phyloP scores from a whole-genome alignment of 2,888 invertebrate genomes.

The Odiellus spinosus region DNA sequence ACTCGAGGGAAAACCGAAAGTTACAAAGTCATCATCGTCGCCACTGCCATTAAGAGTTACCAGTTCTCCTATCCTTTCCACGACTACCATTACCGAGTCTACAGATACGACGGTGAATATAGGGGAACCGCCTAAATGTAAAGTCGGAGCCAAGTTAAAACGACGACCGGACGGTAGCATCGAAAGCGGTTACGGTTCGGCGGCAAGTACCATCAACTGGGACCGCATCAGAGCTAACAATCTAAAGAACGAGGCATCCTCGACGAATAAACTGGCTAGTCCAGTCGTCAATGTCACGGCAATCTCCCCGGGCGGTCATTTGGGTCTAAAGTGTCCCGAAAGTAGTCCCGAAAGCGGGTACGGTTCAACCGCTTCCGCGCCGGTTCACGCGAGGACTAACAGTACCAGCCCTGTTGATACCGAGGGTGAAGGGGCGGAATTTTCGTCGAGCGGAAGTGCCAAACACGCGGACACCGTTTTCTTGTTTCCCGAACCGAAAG shows the following conservation, averaged over 20 bases:
- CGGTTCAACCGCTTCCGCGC: conserved; percentile 15
- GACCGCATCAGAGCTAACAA: conserved; percentile 4
- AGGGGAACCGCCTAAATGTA: conserved; percentile 3
- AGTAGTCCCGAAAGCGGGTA: conserved; percentile 17
- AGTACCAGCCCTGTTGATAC: conserved; percentile 8
- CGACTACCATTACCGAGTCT: no score
- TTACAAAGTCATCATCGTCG: no score
- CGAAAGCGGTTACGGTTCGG: conserved; percentile 15
- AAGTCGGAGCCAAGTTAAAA: conserved; percentile 3
- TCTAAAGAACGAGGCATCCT: no score
- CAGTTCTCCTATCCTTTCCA: no score
- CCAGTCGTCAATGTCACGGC: no score
- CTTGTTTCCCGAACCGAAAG: conserved; percentile 7
- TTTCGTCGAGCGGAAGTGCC: background rate
- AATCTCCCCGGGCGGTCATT: no score
- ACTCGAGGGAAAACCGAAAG: no score
- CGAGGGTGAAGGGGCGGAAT: conserved; percentile 4
- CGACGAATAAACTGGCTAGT: no score
- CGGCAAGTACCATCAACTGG: conserved; percentile 13
- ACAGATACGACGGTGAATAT: no score
- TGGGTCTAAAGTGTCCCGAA: conserved; percentile 13
- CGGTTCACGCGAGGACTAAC: conserved; percentile 5
- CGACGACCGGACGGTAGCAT: conserved; percentile 13
- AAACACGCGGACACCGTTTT: conserved; percentile 13
- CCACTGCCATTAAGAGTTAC: no score